Evolutionary conservation across 2,888 invertebrate genomes (phyloP), one percentile per base, ranked within the genome.

Genomic region (Drosophila histrio): DNA sequence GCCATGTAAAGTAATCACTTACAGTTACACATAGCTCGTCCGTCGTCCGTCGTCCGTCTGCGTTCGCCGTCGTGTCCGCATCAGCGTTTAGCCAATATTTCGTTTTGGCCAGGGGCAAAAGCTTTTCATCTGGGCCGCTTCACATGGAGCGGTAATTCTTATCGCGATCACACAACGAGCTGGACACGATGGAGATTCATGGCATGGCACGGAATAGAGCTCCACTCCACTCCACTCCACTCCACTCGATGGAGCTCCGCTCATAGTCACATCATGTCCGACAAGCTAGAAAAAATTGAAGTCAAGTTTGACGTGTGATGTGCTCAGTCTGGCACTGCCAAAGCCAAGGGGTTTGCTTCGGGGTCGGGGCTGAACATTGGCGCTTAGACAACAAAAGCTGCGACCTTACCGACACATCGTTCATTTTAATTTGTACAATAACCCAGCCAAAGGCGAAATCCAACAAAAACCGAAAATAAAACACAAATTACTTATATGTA

Each of bases 381-480:
- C 78, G 81, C 78, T 71, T 69, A 73, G 60, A 85, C 79, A 71
- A 87, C 75, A 85, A 82, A 73, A 82, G 77, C 65, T 28, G 57
- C 79, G 75, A 81, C 77, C 78, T 79, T 72, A 62, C 76, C 84
- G 87, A 88, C 89, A 89, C 86, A 88, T 89, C 86, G 89, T 88
- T 89, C 84, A 86, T 89, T 89, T 89, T 89, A 89, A 88, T 89
- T 89, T 89, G 71, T 62, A 71, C 83, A 74, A 83, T 85, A 79
- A 87, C 76, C 82, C 80, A 82, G 65, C 46, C 72, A 68, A 47
- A 77, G 77, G 65, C 72, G 44, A 60, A 62, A 46, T 21, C 39
- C 61, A 61, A 53, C 61, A 47, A 62, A 34, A 39, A 46, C 17
- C 13, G 1, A 36, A 7, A 41, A 19, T n/a, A 34, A 41, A 30